Percentiles rank a stretch among this genome's conserved stretches.
These are phyloP conservation scores for Orchesellides sinensis DNA, from an alignment of 2,888 invertebrate species.

Conservation along the genomic window DNA sequence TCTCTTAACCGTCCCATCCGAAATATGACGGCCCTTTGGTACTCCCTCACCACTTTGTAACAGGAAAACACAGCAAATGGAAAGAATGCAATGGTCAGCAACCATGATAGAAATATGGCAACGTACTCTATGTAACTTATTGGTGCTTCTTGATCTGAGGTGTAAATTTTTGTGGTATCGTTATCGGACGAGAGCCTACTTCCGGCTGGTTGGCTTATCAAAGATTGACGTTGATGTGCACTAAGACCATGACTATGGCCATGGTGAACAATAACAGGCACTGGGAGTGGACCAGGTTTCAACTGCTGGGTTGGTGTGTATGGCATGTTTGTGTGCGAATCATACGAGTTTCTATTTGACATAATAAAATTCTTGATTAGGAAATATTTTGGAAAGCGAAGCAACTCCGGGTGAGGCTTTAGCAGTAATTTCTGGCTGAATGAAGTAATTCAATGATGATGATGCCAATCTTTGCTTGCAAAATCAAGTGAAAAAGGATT, in stretches of 20 bases:
- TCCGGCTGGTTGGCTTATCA: slow-evolving; percentile 36
- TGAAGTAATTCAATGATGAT: neutral
- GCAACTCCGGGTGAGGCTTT: neutral
- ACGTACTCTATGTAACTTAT: slow-evolving; percentile 59
- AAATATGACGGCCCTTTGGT: slow-evolving; percentile 79
- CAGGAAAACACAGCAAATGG: slow-evolving; percentile 46
- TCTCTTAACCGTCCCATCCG: slow-evolving; percentile 78
- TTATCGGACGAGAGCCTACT: slow-evolving; percentile 40
- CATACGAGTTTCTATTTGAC: slow-evolving; percentile 61
- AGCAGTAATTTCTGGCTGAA: no score
- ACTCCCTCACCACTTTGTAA: slow-evolving; percentile 78
- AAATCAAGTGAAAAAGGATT: no score
- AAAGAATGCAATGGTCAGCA: slow-evolving; percentile 52
- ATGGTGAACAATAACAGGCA: slow-evolving; percentile 26
- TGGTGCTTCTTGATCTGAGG: slow-evolving; percentile 27
- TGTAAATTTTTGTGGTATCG: slow-evolving; percentile 53
- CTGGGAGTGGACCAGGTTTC: slow-evolving; percentile 11
- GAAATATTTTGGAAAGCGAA: neutral
- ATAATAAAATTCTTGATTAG: slow-evolving; percentile 1
- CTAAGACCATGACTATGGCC: slow-evolving; percentile 10
- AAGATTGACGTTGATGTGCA: slow-evolving; percentile 43
- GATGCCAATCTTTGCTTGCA: neutral
- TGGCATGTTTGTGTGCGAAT: slow-evolving; percentile 48
- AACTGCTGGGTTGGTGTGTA: slow-evolving; percentile 18
- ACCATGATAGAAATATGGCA: slow-evolving; percentile 59